A percentile compares a stretch with the other conserved stretches of the same genome.
These are phyloP conservation scores for Hoplias malabaricus DNA, from an alignment of 2,113 vertebrate genomes.

Conservation along the genomic window DNA sequence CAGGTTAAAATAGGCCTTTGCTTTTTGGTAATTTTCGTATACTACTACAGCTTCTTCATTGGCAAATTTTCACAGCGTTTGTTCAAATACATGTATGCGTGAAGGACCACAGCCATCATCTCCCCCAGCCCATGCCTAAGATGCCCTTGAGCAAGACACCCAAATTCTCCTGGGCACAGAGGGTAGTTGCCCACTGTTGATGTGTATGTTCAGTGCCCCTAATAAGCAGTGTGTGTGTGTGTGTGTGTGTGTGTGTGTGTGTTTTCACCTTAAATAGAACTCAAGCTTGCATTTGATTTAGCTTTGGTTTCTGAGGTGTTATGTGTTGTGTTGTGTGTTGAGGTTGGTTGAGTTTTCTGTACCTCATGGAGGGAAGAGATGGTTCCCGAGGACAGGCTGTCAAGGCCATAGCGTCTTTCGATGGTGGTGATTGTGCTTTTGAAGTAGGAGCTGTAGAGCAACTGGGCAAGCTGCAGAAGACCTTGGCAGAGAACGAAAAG, in stretches of 20 bases:
- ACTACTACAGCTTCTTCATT: too few relatives aligned
- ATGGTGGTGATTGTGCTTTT: slow-evolving; percentile 98
- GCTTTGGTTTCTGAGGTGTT: not conserved
- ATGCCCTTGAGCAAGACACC: too few relatives aligned
- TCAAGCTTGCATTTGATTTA: not conserved
- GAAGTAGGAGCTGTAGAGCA: slow-evolving; percentile 93
- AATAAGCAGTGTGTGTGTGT: not conserved
- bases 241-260: not conserved
- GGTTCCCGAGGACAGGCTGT: slow-evolving; percentile 91
- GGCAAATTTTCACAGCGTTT: too few relatives aligned
- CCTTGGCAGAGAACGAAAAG: slow-evolving; percentile 92
- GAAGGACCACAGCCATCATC: too few relatives aligned
- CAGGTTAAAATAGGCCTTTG: too few relatives aligned
- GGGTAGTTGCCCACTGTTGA: too few relatives aligned
- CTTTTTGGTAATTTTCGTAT: too few relatives aligned
- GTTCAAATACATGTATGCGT: too few relatives aligned
- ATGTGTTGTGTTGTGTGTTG: not conserved
- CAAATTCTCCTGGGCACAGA: too few relatives aligned
- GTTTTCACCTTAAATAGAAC: not conserved
- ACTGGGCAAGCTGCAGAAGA: slow-evolving; percentile 90
- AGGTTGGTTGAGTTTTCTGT: slow-evolving; percentile 35
- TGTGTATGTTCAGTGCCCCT: too few relatives aligned
- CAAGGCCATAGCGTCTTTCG: slow-evolving; percentile 92
- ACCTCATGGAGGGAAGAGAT: slow-evolving; percentile 97
- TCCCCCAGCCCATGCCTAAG: too few relatives aligned